Base-by-base conservation (phyloP, 1,140 invertebrate species). In the Neodiprion fabricii region DNA sequence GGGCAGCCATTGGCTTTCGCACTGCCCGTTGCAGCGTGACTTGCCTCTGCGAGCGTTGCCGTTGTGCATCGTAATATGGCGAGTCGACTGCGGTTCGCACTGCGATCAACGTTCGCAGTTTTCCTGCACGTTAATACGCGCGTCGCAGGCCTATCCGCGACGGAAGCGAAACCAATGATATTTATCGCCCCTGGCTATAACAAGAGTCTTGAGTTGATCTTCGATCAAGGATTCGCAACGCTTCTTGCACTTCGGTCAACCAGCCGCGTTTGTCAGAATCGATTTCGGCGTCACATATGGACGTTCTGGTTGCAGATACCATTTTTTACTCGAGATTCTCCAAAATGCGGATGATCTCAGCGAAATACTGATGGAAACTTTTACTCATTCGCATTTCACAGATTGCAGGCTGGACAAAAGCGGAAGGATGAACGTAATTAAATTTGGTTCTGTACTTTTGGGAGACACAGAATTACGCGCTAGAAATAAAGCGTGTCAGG, bases 131-230 rank as follows among this genome's bases (percentile, higher is more conserved):
- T 40, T 40, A 40, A 40, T 40, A 40, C 28, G 28, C n/a, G 11
- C n/a, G 53, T 17, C 11, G n/a, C n/a, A 61, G n/a, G 53, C 53
- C 53, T 61, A 12, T 61, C 11, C n/a, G 11, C 53, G 53, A 61
- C 53, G 12, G 4, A 74, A 82, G 81, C 81, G 81, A 77, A 76
- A 78, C 82, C 75, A 83, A 83, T 81, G 75, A 78, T 81, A 82
- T 83, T 83, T 83, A 83, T 80, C 79, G 74, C 80, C 72, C 72
- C 28, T 65, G 53, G 67, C 7, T 61, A 40, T 5, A 40, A 12
- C 11, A 61, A 21, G 17, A 65, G 21, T 77, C 76, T 79, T 77
- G 75, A 21, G 17, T 21, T 21, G 77, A 81, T 81, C 77, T 72
- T 79, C 76, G 77, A 80, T 82, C 76, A 77, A 75, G 77, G 72